Percentiles rank a stretch among this genome's conserved stretches.
Conservation (phyloP, 2,888 invertebrate species). For the Drosophila lacicola region DNA sequence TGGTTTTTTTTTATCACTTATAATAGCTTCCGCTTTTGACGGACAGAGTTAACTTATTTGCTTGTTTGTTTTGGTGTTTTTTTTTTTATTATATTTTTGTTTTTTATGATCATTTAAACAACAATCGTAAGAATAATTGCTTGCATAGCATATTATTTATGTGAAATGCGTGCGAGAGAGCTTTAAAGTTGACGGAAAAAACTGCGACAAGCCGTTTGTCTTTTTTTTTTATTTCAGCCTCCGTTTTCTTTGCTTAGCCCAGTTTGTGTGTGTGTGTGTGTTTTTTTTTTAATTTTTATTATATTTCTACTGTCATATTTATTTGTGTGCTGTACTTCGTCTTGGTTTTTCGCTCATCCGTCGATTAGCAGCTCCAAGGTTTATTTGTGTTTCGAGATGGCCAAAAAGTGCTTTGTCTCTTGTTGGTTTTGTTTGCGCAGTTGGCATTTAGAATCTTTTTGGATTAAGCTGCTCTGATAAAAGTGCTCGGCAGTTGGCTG, state of each 20-base stretch:
- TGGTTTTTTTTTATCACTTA: slow-evolving; percentile 54
- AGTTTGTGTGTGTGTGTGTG: slow-evolving; percentile 39
- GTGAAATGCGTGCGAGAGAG: slow-evolving; percentile 20
- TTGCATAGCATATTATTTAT: slow-evolving; percentile 49
- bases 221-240: slow-evolving; percentile 49
- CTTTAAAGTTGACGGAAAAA: slow-evolving; percentile 8
- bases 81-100: slow-evolving; percentile 4
- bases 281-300: slow-evolving; percentile 22
- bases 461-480: slow-evolving; percentile 25
- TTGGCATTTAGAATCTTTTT: slow-evolving; percentile 21
- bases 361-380: slow-evolving; percentile 51
- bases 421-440: slow-evolving; percentile 28
- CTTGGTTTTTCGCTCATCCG: slow-evolving; percentile 37
- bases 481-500: slow-evolving; percentile 31
- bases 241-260: slow-evolving; percentile 53
- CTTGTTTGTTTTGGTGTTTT: background rate
- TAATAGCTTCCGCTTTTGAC: slow-evolving; percentile 63
- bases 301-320: background rate
- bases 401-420: slow-evolving; percentile 9
- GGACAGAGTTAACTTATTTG: slow-evolving; percentile 20
- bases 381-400: slow-evolving; percentile 45
- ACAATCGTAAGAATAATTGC: slow-evolving; percentile 56
- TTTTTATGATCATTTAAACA: slow-evolving; percentile 42
- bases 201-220: slow-evolving; percentile 23
- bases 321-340: background rate